These are phyloP conservation scores for Ceratothoa steindachneri DNA, from an alignment of 2,888 invertebrate species.

Conservation along the genomic window DNA sequence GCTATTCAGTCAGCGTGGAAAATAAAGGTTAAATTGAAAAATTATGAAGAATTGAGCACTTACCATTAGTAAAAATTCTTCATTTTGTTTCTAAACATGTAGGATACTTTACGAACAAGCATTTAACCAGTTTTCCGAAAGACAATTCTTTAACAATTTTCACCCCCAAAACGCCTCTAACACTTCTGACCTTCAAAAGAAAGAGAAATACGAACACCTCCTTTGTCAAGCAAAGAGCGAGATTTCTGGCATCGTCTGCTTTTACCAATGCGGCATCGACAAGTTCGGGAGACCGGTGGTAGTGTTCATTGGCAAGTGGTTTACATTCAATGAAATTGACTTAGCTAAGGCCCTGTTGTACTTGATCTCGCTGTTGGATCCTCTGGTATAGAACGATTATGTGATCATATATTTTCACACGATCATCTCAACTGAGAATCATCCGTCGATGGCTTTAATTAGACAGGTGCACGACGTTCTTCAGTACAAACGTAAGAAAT, in stretches of 20 bases:
- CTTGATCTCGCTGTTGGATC: constrained; percentile 84
- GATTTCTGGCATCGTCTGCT: constrained; percentile 85
- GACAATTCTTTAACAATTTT: too few relatives aligned
- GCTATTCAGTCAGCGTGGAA: too few relatives aligned
- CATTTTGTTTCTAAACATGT: too few relatives aligned
- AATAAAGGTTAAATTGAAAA: too few relatives aligned
- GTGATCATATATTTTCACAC: constrained; percentile 96
- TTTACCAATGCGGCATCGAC: constrained; percentile 91
- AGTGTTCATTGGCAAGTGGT: constrained; percentile 93
- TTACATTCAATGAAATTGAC: constrained; percentile 81
- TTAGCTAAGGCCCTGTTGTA: constrained; percentile 91
- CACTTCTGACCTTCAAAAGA: too few relatives aligned
- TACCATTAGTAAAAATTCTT: too few relatives aligned
- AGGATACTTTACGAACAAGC: too few relatives aligned
- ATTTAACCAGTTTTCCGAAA: too few relatives aligned
- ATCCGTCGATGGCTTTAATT: constrained; percentile 86
- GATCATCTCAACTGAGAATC: constrained; percentile 76
- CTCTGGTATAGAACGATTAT: constrained; percentile 88
- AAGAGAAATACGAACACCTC: constrained; percentile 55
- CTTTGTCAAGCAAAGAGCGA: constrained; percentile 81
- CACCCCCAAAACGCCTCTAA: too few relatives aligned
- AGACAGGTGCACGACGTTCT: constrained; percentile 89
- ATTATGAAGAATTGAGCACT: too few relatives aligned
- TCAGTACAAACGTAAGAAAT: constrained; percentile 93
- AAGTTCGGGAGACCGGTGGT: constrained; percentile 85